Conservation (phyloP, 2,113 vertebrate species). For the Indicator maculatus region DNA sequence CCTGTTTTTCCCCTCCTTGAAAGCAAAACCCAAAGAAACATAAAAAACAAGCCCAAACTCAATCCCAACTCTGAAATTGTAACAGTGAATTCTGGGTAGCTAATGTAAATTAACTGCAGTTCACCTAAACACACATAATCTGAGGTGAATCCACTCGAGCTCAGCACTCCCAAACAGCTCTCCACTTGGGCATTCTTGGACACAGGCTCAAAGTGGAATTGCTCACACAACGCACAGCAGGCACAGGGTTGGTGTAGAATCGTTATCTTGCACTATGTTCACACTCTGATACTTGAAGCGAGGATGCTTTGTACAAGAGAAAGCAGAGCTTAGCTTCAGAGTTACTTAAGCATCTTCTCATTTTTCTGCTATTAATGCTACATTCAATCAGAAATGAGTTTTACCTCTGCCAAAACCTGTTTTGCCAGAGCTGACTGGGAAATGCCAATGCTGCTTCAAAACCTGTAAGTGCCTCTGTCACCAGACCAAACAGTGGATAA, state of each 20-base stretch:
- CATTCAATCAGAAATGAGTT: neutral
- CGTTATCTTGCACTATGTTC: neutral
- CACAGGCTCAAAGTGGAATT: neutral
- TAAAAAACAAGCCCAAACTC: neutral
- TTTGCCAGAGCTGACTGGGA: neutral
- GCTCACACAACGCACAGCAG: neutral
- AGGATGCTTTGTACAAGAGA: neutral
- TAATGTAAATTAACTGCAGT: neutral
- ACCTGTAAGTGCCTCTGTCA: neutral
- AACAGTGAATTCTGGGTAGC: neutral
- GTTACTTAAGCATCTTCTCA: accelerated
- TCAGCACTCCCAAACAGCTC: neutral
- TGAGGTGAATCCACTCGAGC: accelerated
- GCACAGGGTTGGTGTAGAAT: neutral
- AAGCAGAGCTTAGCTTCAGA: neutral
- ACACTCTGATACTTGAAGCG: neutral
- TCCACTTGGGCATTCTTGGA: neutral
- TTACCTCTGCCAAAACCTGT: neutral
- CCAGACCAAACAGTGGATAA: neutral
- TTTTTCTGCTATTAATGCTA: neutral
- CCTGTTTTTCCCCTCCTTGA: neutral
- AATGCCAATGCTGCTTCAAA: neutral
- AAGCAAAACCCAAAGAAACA: neutral
- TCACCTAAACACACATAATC: accelerated
- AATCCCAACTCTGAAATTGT: neutral